Conservation (phyloP, 2,888 invertebrate genomes). For the Nematopogon swammerdamellus region DNA sequence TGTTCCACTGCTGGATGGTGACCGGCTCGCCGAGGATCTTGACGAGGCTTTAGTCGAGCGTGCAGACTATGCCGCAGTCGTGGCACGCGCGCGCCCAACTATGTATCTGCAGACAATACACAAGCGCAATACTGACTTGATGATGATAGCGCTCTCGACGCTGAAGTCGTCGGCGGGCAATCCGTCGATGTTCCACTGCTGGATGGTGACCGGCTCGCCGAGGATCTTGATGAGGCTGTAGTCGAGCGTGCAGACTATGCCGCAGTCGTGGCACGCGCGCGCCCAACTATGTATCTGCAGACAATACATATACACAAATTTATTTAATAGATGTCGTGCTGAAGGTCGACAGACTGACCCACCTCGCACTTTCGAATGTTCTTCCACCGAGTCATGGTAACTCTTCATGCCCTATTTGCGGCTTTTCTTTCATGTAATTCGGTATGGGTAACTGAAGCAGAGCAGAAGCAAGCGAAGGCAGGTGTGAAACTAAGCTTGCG, state of each 20-base stretch:
- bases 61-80: slow-evolving; percentile 71
- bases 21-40: slow-evolving; percentile 83
- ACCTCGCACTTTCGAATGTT: too few species aligned
- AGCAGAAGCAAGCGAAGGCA: too few species aligned
- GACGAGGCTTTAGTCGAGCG: slow-evolving; percentile 72
- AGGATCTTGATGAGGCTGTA: slow-evolving; percentile 77
- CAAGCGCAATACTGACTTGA: slow-evolving; percentile 57
- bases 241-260: slow-evolving; percentile 71
- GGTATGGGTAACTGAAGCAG: too few species aligned
- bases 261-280: slow-evolving; percentile 60
- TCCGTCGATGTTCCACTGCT: slow-evolving; percentile 89
- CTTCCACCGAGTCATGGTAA: too few species aligned
- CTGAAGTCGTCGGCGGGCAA: slow-evolving; percentile 87
- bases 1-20: slow-evolving; percentile 86
- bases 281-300: slow-evolving; percentile 76
- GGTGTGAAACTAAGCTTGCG: too few species aligned
- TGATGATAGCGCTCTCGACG: slow-evolving; percentile 88
- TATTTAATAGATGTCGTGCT: too few species aligned
- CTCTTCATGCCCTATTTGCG: too few species aligned
- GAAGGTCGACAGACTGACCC: too few species aligned
- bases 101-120: too few species aligned
- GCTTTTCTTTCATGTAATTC: too few species aligned
- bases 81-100: slow-evolving; percentile 50
- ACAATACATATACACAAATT: slow-evolving; percentile 7
- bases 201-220: slow-evolving; percentile 84